Percentiles rank a stretch among this genome's conserved stretches.
phyloP scores from a whole-genome alignment of 2,113 vertebrate genomes.

The Oryzias woworae region DNA sequence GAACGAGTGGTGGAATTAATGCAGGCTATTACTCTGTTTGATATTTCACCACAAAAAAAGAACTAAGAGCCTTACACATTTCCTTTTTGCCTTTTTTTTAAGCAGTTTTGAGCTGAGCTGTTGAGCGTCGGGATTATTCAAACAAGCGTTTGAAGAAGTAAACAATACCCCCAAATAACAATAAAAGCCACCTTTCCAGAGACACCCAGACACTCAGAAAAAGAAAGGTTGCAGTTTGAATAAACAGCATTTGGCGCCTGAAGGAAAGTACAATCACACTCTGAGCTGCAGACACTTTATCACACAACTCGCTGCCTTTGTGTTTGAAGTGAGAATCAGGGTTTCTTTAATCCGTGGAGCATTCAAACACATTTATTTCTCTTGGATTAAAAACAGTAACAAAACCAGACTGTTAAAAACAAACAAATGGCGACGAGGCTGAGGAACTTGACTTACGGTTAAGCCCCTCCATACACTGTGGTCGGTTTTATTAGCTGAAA shows the following conservation, averaged over 20 bases:
- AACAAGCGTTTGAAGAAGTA: slow-evolving; percentile 53
- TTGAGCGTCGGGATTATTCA: slow-evolving; percentile 62
- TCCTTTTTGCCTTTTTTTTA: background rate
- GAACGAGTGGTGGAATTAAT: slow-evolving; percentile 34
- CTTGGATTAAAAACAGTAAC: slow-evolving; percentile 74
- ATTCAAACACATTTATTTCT: slow-evolving; percentile 73
- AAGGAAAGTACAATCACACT: slow-evolving; percentile 63
- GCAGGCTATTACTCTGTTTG: slow-evolving; percentile 14
- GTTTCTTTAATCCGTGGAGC: slow-evolving; percentile 76
- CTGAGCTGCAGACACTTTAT: slow-evolving; percentile 68
- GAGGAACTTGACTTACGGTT: slow-evolving; percentile 47
- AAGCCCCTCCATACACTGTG: slow-evolving; percentile 62
- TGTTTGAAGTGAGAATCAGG: slow-evolving; percentile 75
- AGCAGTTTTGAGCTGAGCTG: slow-evolving; percentile 40
- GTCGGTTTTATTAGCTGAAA: slow-evolving; percentile 67
- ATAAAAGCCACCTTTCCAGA: slow-evolving; percentile 29
- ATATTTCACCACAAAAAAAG: slow-evolving; percentile 15
- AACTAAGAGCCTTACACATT: background rate
- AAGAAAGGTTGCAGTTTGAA: slow-evolving; percentile 50
- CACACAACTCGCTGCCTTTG: slow-evolving; percentile 41
- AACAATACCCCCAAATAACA: slow-evolving; percentile 50
- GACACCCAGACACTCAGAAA: slow-evolving; percentile 40
- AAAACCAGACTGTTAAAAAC: slow-evolving; percentile 73
- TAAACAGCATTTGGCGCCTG: slow-evolving; percentile 58
- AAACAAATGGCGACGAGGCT: slow-evolving; percentile 60